Evolutionary conservation across 30 jellyfish, hydroid and myxozoan species (phyloP), one percentile per base, ranked within the genome.

Genomic region (Hydractinia symbiolongicarpus): DNA sequence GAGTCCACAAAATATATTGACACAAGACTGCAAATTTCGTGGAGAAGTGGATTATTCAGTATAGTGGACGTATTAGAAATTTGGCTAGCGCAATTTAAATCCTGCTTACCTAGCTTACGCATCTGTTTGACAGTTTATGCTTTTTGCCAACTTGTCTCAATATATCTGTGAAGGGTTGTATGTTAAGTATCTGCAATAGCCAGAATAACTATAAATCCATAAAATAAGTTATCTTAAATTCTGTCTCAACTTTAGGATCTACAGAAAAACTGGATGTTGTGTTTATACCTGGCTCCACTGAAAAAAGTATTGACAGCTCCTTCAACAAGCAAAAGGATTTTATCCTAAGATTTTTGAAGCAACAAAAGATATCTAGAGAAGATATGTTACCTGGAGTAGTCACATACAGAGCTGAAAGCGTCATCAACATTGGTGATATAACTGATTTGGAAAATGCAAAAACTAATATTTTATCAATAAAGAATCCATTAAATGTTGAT

Each of bases 211-310:
- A 30, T 30, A 30, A 30, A 30, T 30, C 44, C 44, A 30, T 30
- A 30, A 30, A 30, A 30, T 30, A 30, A 30, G 44, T 30, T 30
- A 30, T 30, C 44, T 30, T 30, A 2, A 30, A 30, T 30, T 30
- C 44, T 30, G 44, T 30, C 44, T 30, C 44, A 30, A 30, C 44
- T 30, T 30, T 15, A 87, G 95, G 64, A 50, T 66, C 13, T 49
- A 76, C 91, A 14, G 82, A 68, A n/a, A 73, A 72, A 4, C 15
- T 87, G 69, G 91, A 87, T 68, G 60, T 87, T 10, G 91, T 75
- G 21, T 76, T 87, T 70, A 49, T 81, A 50, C 68, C 82, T 82
- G 91, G 91, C 7, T 55, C 92, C 14, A 44, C 70, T 66, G 85
- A 88, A 16, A 8, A 16, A 19, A 50, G 76, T 20, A 84, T 84